Conservation (phyloP, 2,113 vertebrate species). For the Rhodinocichla rosea region DNA sequence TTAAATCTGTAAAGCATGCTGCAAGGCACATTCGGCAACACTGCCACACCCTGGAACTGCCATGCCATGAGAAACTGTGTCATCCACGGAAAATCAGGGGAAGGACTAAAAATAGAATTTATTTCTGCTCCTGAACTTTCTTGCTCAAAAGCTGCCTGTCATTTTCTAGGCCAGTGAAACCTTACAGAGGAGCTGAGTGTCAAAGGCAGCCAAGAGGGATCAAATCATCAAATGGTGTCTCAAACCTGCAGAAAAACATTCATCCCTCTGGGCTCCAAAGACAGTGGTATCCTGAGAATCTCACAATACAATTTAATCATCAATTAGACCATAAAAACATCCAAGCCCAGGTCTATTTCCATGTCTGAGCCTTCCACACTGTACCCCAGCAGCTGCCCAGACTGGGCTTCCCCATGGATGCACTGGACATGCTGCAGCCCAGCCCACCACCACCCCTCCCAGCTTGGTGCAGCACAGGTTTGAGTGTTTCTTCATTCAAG, state of each 20-base stretch:
- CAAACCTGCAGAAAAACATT: background rate
- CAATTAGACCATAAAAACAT: background rate
- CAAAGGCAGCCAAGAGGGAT: background rate
- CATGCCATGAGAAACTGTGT: background rate
- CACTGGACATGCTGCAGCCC: background rate
- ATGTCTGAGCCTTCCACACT: background rate
- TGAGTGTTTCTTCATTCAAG: background rate
- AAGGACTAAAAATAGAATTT: slow-evolving; percentile 42
- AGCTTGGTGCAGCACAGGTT: background rate
- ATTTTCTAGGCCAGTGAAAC: background rate
- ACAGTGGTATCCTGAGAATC: background rate
- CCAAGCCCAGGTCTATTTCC: too few relatives aligned
- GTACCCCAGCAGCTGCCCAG: background rate
- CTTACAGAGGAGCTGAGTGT: background rate
- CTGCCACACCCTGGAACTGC: background rate
- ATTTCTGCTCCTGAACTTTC: slow-evolving; percentile 13
- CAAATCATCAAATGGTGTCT: background rate
- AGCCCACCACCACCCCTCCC: background rate
- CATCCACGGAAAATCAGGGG: background rate
- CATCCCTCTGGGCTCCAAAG: background rate
- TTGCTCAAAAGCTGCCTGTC: background rate
- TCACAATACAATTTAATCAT: background rate
- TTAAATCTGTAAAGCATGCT: background rate
- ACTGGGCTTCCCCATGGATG: background rate
- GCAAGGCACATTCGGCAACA: background rate